Conservation (phyloP, 2,113 vertebrate genomes). For the Phoxinus phoxinus region DNA sequence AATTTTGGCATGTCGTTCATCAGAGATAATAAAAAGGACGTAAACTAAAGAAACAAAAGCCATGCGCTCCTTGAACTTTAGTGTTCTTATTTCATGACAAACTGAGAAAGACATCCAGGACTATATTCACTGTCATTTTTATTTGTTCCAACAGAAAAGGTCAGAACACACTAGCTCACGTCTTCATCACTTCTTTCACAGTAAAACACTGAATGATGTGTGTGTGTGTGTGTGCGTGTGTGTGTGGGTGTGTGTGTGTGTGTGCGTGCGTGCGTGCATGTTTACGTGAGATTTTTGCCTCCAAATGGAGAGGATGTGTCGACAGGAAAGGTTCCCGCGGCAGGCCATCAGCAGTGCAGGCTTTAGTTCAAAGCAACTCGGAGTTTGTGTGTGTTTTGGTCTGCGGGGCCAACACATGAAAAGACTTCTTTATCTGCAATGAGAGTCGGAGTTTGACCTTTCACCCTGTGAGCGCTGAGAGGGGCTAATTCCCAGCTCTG, state of each 20-base stretch:
- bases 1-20: background rate
- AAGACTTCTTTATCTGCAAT: conserved; percentile 74
- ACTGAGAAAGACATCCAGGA: background rate
- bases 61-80: background rate
- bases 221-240: background rate
- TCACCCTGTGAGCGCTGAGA: conserved; percentile 68
- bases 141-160: conserved; percentile 16
- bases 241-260: background rate
- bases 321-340: conserved; percentile 35
- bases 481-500: conserved; percentile 69
- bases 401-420: conserved; percentile 71
- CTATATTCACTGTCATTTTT: background rate
- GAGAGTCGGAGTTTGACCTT: conserved; percentile 70
- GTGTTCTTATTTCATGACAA: background rate
- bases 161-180: background rate
- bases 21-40: background rate
- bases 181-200: conserved; percentile 37
- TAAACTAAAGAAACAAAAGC: background rate
- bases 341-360: conserved; percentile 7
- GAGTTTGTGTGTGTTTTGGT: conserved; percentile 65
- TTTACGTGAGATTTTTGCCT: background rate
- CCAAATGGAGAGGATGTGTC: conserved; percentile 42
- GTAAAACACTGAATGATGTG: background rate
- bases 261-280: background rate
- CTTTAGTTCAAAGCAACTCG: conserved; percentile 69